phyloP scores from a whole-genome alignment of 2,113 vertebrate species.

The Emydocephalus ijimae region DNA sequence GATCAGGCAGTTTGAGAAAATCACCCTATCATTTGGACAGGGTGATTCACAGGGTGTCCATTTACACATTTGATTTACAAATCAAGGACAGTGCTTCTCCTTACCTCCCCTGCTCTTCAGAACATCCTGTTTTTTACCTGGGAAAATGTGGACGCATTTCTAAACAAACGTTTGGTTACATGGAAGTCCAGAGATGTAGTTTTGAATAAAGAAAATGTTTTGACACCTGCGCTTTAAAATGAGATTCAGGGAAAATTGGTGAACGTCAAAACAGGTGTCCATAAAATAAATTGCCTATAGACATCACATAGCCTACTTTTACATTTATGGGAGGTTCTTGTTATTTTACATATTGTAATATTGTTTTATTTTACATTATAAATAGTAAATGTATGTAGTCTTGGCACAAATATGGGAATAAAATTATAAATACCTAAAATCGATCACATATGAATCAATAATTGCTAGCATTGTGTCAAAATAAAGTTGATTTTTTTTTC shows the following conservation, averaged over 20 bases:
- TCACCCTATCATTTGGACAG: background rate
- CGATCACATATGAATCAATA: background rate
- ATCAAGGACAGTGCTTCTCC: background rate
- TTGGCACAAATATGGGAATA: background rate
- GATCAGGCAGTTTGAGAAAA: background rate
- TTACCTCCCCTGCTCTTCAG: background rate
- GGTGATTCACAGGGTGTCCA: background rate
- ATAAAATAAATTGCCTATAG: background rate
- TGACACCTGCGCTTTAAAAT: background rate
- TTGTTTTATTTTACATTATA: background rate
- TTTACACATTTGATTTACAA: background rate
- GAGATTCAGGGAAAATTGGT: background rate
- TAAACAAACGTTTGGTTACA: background rate
- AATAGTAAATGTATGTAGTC: background rate
- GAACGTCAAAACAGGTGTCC: background rate
- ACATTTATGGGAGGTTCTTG: background rate
- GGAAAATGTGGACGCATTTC: background rate
- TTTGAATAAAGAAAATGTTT: background rate
- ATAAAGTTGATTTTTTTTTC: background rate
- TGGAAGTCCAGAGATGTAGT: background rate
- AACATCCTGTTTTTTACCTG: background rate
- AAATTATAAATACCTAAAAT: background rate
- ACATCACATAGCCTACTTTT: background rate
- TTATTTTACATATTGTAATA: background rate
- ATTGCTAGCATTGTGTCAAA: background rate